Percentiles rank a stretch among this genome's conserved stretches.
Conservation (phyloP, 2,113 vertebrate genomes). For the Chiloscyllium plagiosum region DNA sequence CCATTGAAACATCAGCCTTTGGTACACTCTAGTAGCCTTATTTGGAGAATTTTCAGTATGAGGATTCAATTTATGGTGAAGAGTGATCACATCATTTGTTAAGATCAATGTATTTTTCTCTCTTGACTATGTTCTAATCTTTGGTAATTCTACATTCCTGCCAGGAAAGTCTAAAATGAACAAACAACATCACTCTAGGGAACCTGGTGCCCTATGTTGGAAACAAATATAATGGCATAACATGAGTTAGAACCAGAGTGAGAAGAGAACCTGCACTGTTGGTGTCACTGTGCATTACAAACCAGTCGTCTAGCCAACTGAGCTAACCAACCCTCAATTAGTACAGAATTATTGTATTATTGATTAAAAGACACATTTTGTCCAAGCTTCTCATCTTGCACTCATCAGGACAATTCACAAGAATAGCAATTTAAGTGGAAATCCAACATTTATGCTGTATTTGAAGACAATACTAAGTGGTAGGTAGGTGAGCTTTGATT, state of each 20-base stretch:
- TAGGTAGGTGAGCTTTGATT: no score
- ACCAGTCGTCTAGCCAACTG: no score
- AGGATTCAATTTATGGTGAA: background rate
- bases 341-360: no score
- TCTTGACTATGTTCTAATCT: background rate
- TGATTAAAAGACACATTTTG: no score
- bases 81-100: background rate
- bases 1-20: background rate
- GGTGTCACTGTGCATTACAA: no score
- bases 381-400: no score
- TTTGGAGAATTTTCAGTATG: background rate
- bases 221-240: background rate
- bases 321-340: no score
- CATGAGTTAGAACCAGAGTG: background rate
- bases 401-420: no score
- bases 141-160: background rate
- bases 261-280: no score
- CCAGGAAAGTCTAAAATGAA: background rate
- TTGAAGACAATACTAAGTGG: no score
- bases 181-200: background rate
- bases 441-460: no score
- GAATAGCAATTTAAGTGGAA: no score
- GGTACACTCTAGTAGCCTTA: background rate
- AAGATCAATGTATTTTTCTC: background rate
- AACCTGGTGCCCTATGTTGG: background rate